phyloP scores from a whole-genome alignment of 30 jellyfish, hydroid and myxozoan genomes.

The Hydractinia symbiolongicarpus region DNA sequence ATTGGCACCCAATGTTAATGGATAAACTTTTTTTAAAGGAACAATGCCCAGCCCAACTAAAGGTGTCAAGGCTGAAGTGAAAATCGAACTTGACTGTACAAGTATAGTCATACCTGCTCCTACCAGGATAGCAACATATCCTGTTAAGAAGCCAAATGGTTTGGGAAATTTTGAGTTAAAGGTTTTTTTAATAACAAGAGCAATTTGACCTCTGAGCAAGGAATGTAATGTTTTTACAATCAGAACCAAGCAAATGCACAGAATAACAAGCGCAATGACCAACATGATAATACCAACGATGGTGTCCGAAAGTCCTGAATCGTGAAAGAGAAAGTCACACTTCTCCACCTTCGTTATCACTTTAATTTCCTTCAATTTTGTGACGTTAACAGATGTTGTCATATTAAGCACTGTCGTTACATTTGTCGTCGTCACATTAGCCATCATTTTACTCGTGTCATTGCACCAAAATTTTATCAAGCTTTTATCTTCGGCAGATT shows the following conservation, averaged over 20 bases:
- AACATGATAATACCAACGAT: slow-evolving; percentile 70
- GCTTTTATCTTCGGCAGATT: slow-evolving; percentile 43
- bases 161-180: slow-evolving; percentile 78
- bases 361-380: not conserved
- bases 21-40: slow-evolving; percentile 65
- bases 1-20: slow-evolving; percentile 84
- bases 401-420: no score
- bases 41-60: slow-evolving; percentile 84
- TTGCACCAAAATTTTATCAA: slow-evolving; percentile 48
- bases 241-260: slow-evolving; percentile 61
- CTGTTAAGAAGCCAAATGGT: slow-evolving; percentile 82
- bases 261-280: slow-evolving; percentile 36
- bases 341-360: slow-evolving; percentile 5
- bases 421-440: no score
- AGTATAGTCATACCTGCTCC: slow-evolving; percentile 84
- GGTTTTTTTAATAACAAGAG: slow-evolving; percentile 58
- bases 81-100: slow-evolving; percentile 86
- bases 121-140: slow-evolving; percentile 68
- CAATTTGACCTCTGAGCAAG: slow-evolving; percentile 75
- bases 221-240: slow-evolving; percentile 75
- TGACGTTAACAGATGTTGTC: not conserved
- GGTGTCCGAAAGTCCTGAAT: slow-evolving; percentile 61
- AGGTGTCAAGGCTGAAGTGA: slow-evolving; percentile 88
- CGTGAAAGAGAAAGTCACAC: slow-evolving; percentile 57
- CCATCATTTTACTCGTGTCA: slow-evolving; percentile 17